Base-by-base conservation (phyloP, 2,113 vertebrate genomes). In the Podilymbus podiceps region DNA sequence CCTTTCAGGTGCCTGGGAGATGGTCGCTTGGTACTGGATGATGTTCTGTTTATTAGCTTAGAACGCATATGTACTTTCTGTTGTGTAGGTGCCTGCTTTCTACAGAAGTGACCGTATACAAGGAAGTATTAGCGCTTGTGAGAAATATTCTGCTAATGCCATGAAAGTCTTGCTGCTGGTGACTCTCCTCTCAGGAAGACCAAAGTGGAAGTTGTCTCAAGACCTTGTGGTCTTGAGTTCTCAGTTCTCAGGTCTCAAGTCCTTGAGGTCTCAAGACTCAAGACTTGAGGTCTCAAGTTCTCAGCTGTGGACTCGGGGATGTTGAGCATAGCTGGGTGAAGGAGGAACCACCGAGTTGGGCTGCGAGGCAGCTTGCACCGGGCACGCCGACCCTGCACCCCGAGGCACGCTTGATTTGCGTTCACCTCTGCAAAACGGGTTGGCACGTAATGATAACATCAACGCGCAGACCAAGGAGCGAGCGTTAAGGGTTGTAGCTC, bases 381-480 rank as follows among this genome's bases (percentile, higher is more conserved):
- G 28, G 49, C 76, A 58, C 12, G 15, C 9, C 2, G 1, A 2
- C 46, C 38, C n/a, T 4, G 21, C 5, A 38, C 19, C 15, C 19
- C 15, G 18, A 31, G 40, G 17, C 30, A 25, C 19, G 2, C 33
- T 64, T 1, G 15, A 1, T 74, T 28, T 73, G 38, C 44, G 3
- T 50, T 63, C n/a, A 31, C 23, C 73, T 73, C 40, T 81, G 66
- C 47, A 15, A 56, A 22, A 4, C 9, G 64, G 27, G 9, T 75
- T 69, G 69, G 66, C 31, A 69, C 40, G 1, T 62, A 9, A 33
- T 22, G 35, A n/a, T 53, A 12, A 21, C 40, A 10, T 6, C 30
- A 3, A 0, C 8, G 28, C 17, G 64, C 84, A 63, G 42, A 42
- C 13, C 31, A 52, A 30, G 1, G 0, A 50, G 35, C 1, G 5